A percentile compares a stretch with the other conserved stretches of the same genome.
Conservation (phyloP, 2,113 vertebrate genomes). For the Anthoscopus minutus region DNA sequence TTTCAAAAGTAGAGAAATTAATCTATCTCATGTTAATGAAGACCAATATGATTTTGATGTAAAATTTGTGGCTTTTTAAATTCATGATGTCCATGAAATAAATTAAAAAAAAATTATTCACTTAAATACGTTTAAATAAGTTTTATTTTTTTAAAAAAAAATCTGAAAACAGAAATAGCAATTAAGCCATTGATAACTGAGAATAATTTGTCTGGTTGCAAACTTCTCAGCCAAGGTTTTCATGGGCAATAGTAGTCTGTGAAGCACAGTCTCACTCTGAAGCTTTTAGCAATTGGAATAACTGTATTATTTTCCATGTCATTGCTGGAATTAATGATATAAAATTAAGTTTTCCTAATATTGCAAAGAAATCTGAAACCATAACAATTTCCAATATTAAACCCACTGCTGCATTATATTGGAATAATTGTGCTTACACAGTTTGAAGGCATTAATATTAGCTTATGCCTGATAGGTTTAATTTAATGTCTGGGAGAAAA, state of each 20-base stretch:
- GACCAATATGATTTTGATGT: not conserved
- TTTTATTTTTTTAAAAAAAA: not conserved
- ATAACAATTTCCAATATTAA: not conserved
- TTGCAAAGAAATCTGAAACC: not conserved
- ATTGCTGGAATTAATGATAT: not conserved
- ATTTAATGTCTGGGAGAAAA: slow-evolving; percentile 31
- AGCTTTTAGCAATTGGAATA: not conserved
- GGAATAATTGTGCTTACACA: not conserved
- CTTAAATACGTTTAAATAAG: not conserved
- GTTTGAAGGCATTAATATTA: slow-evolving; percentile 1
- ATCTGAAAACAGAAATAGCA: not conserved
- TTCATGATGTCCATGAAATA: not conserved
- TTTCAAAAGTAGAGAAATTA: not conserved
- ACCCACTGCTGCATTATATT: not conserved
- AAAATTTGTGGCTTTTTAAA: not conserved
- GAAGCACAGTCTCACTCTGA: not conserved
- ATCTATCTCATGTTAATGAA: not conserved
- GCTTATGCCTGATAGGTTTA: not conserved
- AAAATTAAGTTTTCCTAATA: not conserved
- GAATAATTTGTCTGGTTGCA: not conserved
- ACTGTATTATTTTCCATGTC: not conserved
- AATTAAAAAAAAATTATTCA: not conserved
- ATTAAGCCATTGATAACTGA: not conserved
- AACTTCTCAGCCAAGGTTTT: not conserved
- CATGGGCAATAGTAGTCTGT: not conserved